A percentile compares a stretch with the other conserved stretches of the same genome.
Conservation (phyloP, 2,797 vertebrate species). For the Pantherophis alleghaniensis region DNA sequence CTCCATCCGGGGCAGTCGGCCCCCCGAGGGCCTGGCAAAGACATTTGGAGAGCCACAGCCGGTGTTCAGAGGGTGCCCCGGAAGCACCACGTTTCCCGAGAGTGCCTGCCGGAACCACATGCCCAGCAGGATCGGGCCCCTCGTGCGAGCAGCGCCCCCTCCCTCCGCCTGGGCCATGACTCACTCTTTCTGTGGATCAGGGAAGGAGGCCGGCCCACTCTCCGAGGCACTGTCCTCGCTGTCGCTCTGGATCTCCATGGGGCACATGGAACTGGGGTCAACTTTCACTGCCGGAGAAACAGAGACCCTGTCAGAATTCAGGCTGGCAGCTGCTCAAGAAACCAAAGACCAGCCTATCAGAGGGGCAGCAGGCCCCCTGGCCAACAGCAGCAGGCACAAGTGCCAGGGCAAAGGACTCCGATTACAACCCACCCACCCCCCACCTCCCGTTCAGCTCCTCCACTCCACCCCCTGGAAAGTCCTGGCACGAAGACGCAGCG, state of each 20-base stretch:
- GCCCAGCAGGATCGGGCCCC: neutral
- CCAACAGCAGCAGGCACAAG: neutral
- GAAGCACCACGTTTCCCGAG: neutral
- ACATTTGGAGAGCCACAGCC: neutral
- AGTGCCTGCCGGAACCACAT: neutral
- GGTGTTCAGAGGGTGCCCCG: neutral
- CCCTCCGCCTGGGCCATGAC: neutral
- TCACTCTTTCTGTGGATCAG: slow-evolving; percentile 70
- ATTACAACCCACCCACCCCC: neutral
- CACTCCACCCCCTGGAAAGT: neutral
- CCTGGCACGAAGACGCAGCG: rapidly evolving
- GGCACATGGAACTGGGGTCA: slow-evolving; percentile 86
- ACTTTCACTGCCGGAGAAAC: slow-evolving; percentile 80
- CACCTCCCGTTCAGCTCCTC: neutral
- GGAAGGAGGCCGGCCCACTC: slow-evolving; percentile 80
- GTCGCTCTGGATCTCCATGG: slow-evolving; percentile 89
- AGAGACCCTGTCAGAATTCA: slow-evolving; percentile 25
- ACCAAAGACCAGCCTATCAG: no score
- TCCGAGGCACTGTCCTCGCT: slow-evolving; percentile 88
- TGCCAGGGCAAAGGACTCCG: neutral
- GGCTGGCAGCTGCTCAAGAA: neutral
- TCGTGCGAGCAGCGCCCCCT: neutral
- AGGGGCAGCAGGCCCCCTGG: neutral
- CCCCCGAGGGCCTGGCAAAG: slow-evolving; percentile 68
- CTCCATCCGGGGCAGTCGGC: slow-evolving; percentile 62